Conservation (phyloP, 2,797 vertebrate genomes). For the Coendou prehensilis region DNA sequence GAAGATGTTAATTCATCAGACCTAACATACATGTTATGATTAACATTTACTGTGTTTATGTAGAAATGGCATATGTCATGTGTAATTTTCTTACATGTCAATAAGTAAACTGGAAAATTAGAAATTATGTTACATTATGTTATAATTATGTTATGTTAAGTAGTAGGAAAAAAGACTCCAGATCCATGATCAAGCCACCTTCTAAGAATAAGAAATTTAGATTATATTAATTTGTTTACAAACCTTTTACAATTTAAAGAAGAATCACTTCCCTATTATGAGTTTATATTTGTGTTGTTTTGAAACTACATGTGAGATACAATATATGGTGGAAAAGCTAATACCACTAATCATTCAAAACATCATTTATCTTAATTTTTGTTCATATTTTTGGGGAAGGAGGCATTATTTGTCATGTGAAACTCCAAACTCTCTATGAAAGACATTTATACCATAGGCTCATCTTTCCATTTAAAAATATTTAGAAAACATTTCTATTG, state of each 20-base stretch:
- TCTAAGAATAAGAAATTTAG: neutral
- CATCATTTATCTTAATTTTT: neutral
- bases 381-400: neutral
- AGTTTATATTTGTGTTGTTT: neutral
- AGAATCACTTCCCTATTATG: neutral
- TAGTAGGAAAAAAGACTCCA: neutral
- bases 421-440: neutral
- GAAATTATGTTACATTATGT: neutral
- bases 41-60: neutral
- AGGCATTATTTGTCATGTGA: neutral
- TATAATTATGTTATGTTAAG: neutral
- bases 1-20: neutral
- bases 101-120: neutral
- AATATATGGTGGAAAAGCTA: neutral
- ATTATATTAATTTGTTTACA: neutral
- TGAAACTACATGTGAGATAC: neutral
- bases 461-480: neutral
- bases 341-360: neutral
- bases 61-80: neutral
- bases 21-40: neutral
- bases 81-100: neutral
- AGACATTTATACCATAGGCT: neutral
- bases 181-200: neutral
- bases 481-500: neutral
- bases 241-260: neutral